A percentile compares a stretch with the other conserved stretches of the same genome.
These are phyloP conservation scores for Mus pahari DNA, from an alignment of 2,113 vertebrate genomes.

Conservation along the genomic window DNA sequence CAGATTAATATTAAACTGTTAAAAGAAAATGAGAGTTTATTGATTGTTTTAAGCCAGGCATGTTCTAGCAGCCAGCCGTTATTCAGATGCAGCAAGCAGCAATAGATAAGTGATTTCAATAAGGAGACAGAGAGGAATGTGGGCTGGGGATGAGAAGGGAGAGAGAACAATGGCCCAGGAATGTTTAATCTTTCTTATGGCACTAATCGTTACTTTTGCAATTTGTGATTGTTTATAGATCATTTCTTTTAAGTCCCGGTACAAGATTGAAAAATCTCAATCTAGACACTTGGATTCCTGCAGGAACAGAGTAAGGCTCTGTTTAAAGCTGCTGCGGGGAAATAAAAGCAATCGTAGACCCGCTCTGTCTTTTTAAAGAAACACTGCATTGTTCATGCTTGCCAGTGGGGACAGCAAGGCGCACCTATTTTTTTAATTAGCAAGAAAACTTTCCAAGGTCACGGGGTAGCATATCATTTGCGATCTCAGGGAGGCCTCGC, in stretches of 20 bases:
- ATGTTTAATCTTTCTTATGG: constrained; percentile 94
- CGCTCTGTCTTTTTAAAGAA: constrained; percentile 81
- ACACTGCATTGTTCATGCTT: constrained; percentile 76
- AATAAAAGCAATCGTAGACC: constrained; percentile 84
- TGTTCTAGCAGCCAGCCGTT: constrained; percentile 91
- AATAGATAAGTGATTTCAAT: constrained; percentile 96
- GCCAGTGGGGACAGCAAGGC: constrained; percentile 63
- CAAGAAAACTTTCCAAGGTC: constrained; percentile 78
- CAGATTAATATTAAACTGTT: constrained; percentile 97
- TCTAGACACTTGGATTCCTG: constrained; percentile 87
- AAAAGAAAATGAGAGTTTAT: constrained; percentile 97
- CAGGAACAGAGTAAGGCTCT: constrained; percentile 78
- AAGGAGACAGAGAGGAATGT: constrained; percentile 92
- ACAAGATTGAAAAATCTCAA: constrained; percentile 91
- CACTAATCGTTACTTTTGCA: constrained; percentile 93
- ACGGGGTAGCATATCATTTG: constrained; percentile 70
- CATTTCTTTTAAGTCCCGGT: constrained; percentile 91
- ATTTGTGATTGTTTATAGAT: constrained; percentile 93
- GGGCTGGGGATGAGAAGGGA: constrained; percentile 85
- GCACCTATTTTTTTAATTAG: constrained; percentile 78
- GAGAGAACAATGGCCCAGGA: constrained; percentile 90
- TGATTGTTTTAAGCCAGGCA: constrained; percentile 95
- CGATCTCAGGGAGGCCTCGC: background rate
- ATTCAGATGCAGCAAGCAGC: constrained; percentile 92
- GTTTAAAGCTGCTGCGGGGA: constrained; percentile 81